Evolutionary conservation across 1,140 invertebrate species (phyloP).

Genomic region (Trissolcus basalis): DNA sequence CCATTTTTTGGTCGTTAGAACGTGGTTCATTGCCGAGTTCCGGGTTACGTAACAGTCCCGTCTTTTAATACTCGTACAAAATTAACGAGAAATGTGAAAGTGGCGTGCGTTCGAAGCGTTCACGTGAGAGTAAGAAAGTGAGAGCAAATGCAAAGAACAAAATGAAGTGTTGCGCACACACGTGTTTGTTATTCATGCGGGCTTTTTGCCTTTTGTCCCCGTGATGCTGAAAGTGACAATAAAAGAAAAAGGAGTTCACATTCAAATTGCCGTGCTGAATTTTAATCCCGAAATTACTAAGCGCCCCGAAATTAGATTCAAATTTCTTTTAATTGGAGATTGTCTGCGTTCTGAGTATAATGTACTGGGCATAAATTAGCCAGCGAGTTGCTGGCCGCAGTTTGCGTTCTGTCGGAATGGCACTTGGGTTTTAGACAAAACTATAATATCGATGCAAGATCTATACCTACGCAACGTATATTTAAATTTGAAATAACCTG

Average conservation of each 20-base stretch:
- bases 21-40: conserved; percentile 41
- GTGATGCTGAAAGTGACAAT: conserved; percentile 12
- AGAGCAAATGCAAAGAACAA: conserved; percentile 60
- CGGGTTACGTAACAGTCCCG: conserved; percentile 63
- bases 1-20: conserved; percentile 18
- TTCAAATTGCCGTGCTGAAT: neutral
- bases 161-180: conserved; percentile 31
- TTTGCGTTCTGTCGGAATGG: too few relatives aligned
- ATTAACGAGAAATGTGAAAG: conserved; percentile 72
- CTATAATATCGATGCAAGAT: conserved; percentile 63
- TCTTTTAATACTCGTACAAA: conserved; percentile 64
- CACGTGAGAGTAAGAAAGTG: conserved; percentile 66
- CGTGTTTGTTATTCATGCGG: conserved; percentile 34
- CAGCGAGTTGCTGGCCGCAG: too few relatives aligned
- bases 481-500: conserved; percentile 27
- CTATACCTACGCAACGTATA: conserved; percentile 45
- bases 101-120: conserved; percentile 44
- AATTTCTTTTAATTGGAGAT: too few relatives aligned
- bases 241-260: conserved; percentile 10
- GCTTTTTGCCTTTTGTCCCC: conserved; percentile 28
- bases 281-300: too few relatives aligned
- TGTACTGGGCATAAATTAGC: too few relatives aligned
- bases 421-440: conserved; percentile 51
- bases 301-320: too few relatives aligned
- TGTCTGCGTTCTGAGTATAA: too few relatives aligned